These are phyloP conservation scores for Prionailurus bengalensis DNA, from an alignment of 2,113 vertebrate species.

Conservation along the genomic window DNA sequence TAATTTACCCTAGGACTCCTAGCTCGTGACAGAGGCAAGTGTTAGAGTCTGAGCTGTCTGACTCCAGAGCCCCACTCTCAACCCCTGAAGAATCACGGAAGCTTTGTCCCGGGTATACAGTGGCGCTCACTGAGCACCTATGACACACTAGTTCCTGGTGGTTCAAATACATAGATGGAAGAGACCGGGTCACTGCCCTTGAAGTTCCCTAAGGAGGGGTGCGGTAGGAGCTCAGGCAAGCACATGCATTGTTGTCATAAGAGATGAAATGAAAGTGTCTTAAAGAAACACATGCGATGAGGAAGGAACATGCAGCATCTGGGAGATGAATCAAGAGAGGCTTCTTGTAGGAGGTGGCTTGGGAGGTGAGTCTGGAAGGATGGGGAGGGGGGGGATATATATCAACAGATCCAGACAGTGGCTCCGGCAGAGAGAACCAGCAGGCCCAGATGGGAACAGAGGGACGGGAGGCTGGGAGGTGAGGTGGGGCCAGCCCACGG, in stretches of 20 bases:
- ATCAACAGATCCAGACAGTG: not conserved
- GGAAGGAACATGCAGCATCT: not conserved
- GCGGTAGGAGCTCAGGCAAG: not conserved
- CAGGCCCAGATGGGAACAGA: accelerated
- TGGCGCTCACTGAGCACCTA: not conserved
- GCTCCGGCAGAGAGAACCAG: not conserved
- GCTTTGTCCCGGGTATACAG: not conserved
- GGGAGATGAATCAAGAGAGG: not conserved
- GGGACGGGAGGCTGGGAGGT: not conserved
- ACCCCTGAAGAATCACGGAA: not conserved
- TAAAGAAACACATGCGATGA: not conserved
- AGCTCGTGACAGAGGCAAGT: not conserved
- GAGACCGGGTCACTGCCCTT: not conserved
- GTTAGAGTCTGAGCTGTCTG: not conserved
- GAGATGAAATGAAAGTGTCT: not conserved
- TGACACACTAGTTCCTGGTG: not conserved
- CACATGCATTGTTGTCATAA: not conserved
- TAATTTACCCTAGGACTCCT: not conserved
- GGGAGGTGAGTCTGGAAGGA: not conserved
- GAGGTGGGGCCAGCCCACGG: not conserved
- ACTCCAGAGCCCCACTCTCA: not conserved
- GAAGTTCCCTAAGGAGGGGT: not conserved
- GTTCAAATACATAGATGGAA: not conserved
- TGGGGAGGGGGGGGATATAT: not conserved
- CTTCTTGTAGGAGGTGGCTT: not conserved